These are phyloP conservation scores for Chrysogorgia sp. DNA, from an alignment of 92 coral and sea anemone species.

Conservation along the genomic window DNA sequence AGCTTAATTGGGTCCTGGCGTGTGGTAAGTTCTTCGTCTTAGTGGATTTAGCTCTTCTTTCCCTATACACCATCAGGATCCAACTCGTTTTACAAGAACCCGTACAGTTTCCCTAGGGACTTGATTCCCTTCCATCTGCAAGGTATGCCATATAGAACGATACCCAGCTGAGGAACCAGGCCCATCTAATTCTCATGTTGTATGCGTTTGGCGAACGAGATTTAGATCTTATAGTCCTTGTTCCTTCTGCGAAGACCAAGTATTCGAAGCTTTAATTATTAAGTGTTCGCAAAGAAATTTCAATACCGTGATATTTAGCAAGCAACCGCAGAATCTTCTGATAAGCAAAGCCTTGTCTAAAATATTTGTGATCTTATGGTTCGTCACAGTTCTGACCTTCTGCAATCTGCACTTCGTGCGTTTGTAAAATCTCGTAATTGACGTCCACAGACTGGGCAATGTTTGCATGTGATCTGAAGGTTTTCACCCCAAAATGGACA, in stretches of 20 bases:
- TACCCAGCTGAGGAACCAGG: conserved; percentile 40
- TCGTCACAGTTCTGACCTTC: background rate
- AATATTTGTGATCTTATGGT: conserved; percentile 3
- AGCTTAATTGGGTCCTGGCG: background rate
- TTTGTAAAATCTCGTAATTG: too few species aligned
- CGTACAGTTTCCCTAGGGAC: too few species aligned
- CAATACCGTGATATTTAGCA: conserved; percentile 40
- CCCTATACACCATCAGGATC: conserved; percentile 42
- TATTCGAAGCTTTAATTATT: conserved; percentile 27
- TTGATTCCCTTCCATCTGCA: too few species aligned
- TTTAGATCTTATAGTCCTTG: conserved; percentile 19
- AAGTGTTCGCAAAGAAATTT: conserved; percentile 37
- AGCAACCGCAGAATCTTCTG: conserved; percentile 31
- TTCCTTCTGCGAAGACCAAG: conserved; percentile 44
- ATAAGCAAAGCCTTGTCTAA: conserved; percentile 37
- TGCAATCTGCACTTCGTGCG: too few species aligned
- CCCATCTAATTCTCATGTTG: conserved; percentile 33
- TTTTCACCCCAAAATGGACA: too few species aligned
- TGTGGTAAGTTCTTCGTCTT: conserved; percentile 18
- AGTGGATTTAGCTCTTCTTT: conserved; percentile 14
- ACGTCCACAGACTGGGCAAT: too few species aligned
- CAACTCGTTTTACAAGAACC: conserved; percentile 28
- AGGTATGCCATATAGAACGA: conserved; percentile 31
- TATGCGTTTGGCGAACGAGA: conserved; percentile 37
- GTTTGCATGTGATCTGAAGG: too few species aligned